These are phyloP conservation scores for Rotaria sp. DNA, from an alignment of 2,888 invertebrate species.

Conservation along the genomic window DNA sequence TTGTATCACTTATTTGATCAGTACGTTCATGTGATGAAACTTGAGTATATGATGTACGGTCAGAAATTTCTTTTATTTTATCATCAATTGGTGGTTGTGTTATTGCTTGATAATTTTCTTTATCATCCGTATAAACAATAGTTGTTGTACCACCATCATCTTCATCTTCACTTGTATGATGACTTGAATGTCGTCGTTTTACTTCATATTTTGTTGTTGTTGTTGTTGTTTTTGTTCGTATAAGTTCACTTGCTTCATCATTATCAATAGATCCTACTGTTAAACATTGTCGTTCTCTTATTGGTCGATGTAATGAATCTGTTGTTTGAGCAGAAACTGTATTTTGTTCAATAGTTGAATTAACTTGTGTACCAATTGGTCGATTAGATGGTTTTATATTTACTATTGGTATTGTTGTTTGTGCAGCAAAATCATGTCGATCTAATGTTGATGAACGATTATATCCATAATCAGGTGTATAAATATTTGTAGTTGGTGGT, in stretches of 20 bases:
- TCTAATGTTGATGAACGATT: not conserved
- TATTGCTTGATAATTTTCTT: not conserved
- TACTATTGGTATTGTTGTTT: not conserved
- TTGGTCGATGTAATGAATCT: not conserved
- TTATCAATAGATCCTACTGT: not conserved
- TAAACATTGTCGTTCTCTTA: not conserved
- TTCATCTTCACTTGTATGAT: constrained; percentile 14
- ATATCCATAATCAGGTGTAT: not conserved
- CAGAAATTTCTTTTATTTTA: not conserved
- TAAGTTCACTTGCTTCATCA: not conserved
- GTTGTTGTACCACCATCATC: not conserved
- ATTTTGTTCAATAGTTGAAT: not conserved
- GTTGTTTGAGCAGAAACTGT: constrained; percentile 8
- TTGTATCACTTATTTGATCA: not conserved
- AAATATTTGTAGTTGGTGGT: not conserved
- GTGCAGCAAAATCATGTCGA: not conserved
- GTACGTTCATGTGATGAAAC: not conserved
- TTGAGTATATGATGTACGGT: not conserved
- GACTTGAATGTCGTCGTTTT: not conserved
- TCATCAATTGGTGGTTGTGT: too few species aligned
- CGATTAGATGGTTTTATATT: not conserved
- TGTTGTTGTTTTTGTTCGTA: not conserved
- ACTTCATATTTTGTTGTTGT: constrained; percentile 12
- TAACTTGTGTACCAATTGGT: constrained; percentile 1
- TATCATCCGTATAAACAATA: constrained; percentile 1